A percentile compares a stretch with the other conserved stretches of the same genome.
phyloP scores from a whole-genome alignment of 2,888 invertebrate species.

The Automeris io region DNA sequence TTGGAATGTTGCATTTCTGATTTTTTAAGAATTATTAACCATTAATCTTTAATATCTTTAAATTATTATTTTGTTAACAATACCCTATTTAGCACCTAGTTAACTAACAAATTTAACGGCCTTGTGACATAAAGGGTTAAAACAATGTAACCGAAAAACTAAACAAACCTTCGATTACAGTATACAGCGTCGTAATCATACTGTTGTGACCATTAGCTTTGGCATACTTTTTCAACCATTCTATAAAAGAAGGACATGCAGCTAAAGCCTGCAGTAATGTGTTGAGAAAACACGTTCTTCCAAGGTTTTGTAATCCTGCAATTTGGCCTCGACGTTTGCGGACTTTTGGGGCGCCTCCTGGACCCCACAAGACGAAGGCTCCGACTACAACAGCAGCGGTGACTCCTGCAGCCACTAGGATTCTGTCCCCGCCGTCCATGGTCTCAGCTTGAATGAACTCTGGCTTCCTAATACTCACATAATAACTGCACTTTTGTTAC shows the following conservation, averaged over 20 bases:
- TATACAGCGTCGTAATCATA: slow-evolving; percentile 84
- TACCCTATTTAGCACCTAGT: too few species aligned
- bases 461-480: slow-evolving; percentile 21
- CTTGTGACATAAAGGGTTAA: too few species aligned
- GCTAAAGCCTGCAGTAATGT: slow-evolving; percentile 93
- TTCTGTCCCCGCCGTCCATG: slow-evolving; percentile 86
- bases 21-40: too few species aligned
- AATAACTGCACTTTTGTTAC: slow-evolving; percentile 13
- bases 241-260: slow-evolving; percentile 88
- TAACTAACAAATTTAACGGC: too few species aligned
- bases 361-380: slow-evolving; percentile 90
- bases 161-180: slow-evolving; percentile 82
- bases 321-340: slow-evolving; percentile 83
- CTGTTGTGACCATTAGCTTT: slow-evolving; percentile 80
- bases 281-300: slow-evolving; percentile 95
- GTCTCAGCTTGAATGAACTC: slow-evolving; percentile 18
- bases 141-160: background rate
- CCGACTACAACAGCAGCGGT: slow-evolving; percentile 89
- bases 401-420: slow-evolving; percentile 86
- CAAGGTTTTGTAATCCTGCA: slow-evolving; percentile 92
- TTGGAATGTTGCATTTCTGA: too few species aligned
- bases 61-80: too few species aligned
- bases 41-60: too few species aligned
- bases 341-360: slow-evolving; percentile 79
- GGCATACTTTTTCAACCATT: slow-evolving; percentile 86